Percentiles rank a stretch among this genome's conserved stretches.
phyloP scores from a whole-genome alignment of 2,888 invertebrate species.

The Eledone cirrhosa region DNA sequence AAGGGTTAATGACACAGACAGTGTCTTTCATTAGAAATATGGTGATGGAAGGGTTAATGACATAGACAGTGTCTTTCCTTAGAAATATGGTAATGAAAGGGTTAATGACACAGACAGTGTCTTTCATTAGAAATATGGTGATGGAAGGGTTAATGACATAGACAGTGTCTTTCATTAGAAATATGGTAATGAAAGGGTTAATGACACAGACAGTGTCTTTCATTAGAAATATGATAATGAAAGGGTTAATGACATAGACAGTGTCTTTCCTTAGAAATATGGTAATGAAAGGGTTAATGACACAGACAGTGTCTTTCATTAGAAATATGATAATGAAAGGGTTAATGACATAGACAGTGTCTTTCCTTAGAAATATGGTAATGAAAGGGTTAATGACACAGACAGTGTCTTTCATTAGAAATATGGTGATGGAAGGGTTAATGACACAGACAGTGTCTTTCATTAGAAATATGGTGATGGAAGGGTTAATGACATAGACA shows the following conservation, averaged over 20 bases:
- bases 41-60: not conserved
- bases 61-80: not conserved
- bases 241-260: not conserved
- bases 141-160: not conserved
- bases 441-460: not conserved
- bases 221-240: too few species aligned
- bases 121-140: too few species aligned
- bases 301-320: not conserved
- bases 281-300: too few species aligned
- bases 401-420: not conserved
- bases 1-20: not conserved
- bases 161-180: not conserved
- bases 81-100: too few species aligned
- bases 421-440: too few species aligned
- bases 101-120: not conserved
- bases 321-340: too few species aligned
- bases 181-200: too few species aligned
- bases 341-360: not conserved
- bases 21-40: too few species aligned
- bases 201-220: not conserved
- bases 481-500: not conserved
- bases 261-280: too few species aligned
- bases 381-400: too few species aligned
- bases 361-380: too few species aligned
- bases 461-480: too few species aligned